Base-by-base conservation (phyloP, 64 coral and sea anemone species). In the Montipora efflorescens region DNA sequence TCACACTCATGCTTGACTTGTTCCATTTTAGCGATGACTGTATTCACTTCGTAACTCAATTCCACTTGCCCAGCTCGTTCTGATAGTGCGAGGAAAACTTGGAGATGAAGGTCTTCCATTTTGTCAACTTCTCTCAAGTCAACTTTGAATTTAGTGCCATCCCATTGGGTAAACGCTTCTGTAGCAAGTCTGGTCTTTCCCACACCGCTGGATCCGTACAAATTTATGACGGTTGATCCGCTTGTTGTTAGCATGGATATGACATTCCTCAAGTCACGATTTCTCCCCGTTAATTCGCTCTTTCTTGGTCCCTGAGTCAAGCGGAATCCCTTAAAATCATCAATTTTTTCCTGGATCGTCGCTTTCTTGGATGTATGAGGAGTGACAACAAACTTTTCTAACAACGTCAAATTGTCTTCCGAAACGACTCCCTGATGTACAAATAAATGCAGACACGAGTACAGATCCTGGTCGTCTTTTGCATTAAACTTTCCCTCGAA, bases 321-420 rank as follows among this genome's bases (percentile, higher is more conserved):
- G 44, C 82, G 82, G 15, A 8, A 5, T 50, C 18, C 36, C 21
- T 86, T 86, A 19, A 86, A 86, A 49, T 7, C 15, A 13, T 72
- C 44, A 72, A 71, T 86, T 43, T 86, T 86, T 86, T 48, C 47
- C 59, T 86, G 18, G 9, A 86, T 69, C 8, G 1, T n/a, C 44
- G 46, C 64, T 47, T 71, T 86, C 19, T 86, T 86, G 7, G 82
- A 86, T 71, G 82, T 51, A 22, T 86, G 45, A n/a, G 82, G 82
- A 50, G 62, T 70, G 0, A 68, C 82, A 13, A 86, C 18, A 86
- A 86, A 86, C 61, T 47, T 71, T 8, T 86, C 82, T 50, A 86
- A 86, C 62, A 86, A 71, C 19, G 82, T 86, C 19, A 86, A 19
- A 71, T 86, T 86, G 82, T 86, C 66, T 59, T 86, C 82, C 6